Conservation (phyloP, 1,140 invertebrate species). For the Coenobita brevimanus region DNA sequence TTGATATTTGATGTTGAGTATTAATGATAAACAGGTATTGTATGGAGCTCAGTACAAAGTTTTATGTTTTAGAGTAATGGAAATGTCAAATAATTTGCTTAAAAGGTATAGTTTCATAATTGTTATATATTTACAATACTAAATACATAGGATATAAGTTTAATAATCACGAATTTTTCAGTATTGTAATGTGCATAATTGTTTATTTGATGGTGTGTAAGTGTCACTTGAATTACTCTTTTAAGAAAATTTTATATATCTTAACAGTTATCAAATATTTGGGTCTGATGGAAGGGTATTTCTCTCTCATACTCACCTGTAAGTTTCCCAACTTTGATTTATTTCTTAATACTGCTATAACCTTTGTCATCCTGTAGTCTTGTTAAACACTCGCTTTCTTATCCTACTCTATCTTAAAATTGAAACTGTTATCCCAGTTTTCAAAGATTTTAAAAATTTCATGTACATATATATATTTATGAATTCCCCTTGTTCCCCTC, state of each 20-base stretch:
- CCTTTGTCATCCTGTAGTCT: conserved; percentile 63
- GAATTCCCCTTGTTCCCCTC: neutral
- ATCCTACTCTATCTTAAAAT: conserved; percentile 42
- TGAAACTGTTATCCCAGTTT: conserved; percentile 36
- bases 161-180: conserved; percentile 23
- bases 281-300: conserved; percentile 65
- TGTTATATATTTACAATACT: too few species aligned
- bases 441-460: conserved; percentile 34
- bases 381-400: conserved; percentile 60
- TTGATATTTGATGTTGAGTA: conserved; percentile 3
- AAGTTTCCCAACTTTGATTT: conserved; percentile 59
- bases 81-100: too few species aligned
- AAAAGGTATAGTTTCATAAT: too few species aligned
- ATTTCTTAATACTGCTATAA: conserved; percentile 17
- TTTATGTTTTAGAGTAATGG: too few species aligned
- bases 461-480: conserved; percentile 53
- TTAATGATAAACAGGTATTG: too few species aligned
- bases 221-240: neutral
- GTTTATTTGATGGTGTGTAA: conserved; percentile 58
- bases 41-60: too few species aligned
- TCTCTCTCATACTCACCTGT: conserved; percentile 63
- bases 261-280: conserved; percentile 54
- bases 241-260: conserved; percentile 27
- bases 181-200: conserved; percentile 36
- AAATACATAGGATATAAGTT: too few species aligned